phyloP scores from a whole-genome alignment of 2,888 invertebrate genomes.

The Meteorus cinctellus region DNA sequence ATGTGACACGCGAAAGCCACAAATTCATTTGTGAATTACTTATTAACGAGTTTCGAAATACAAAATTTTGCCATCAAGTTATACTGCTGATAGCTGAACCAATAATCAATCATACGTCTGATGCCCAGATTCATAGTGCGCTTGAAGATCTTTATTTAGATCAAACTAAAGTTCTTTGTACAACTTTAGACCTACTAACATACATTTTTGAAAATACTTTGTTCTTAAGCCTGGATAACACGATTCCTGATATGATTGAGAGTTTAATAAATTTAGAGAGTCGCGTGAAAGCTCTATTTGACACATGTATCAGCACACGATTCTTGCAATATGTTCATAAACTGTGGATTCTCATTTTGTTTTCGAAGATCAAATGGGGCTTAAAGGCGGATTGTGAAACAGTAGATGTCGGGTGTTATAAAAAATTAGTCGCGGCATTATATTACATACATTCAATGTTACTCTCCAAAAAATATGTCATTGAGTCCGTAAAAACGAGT shows the following conservation, averaged over 20 bases:
- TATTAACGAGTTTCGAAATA: slow-evolving; percentile 59
- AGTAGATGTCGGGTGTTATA: slow-evolving; percentile 56
- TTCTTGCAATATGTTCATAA: slow-evolving; percentile 75
- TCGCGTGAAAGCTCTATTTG: slow-evolving; percentile 65
- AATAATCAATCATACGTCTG: slow-evolving; percentile 76
- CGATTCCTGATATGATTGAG: slow-evolving; percentile 64
- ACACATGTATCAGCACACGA: slow-evolving; percentile 67
- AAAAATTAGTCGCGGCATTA: slow-evolving; percentile 69
- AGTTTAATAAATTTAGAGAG: slow-evolving; percentile 63
- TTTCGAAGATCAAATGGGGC: slow-evolving; percentile 66
- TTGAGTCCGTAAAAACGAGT: slow-evolving; percentile 70
- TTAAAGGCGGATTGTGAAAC: slow-evolving; percentile 44
- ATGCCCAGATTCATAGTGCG: slow-evolving; percentile 63
- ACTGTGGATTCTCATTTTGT: slow-evolving; percentile 73
- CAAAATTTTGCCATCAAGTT: slow-evolving; percentile 75
- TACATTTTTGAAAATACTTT: slow-evolving; percentile 66
- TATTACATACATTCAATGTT: slow-evolving; percentile 67
- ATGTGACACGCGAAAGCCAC: slow-evolving; percentile 81
- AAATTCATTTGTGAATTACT: slow-evolving; percentile 75
- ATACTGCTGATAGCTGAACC: slow-evolving; percentile 77
- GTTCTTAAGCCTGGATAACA: slow-evolving; percentile 61
- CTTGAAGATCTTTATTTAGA: slow-evolving; percentile 73
- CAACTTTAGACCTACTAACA: slow-evolving; percentile 65
- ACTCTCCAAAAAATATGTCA: slow-evolving; percentile 67
- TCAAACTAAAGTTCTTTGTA: slow-evolving; percentile 68